phyloP scores from a whole-genome alignment of 1,140 invertebrate genomes.

The Sarcophaga peregrina region DNA sequence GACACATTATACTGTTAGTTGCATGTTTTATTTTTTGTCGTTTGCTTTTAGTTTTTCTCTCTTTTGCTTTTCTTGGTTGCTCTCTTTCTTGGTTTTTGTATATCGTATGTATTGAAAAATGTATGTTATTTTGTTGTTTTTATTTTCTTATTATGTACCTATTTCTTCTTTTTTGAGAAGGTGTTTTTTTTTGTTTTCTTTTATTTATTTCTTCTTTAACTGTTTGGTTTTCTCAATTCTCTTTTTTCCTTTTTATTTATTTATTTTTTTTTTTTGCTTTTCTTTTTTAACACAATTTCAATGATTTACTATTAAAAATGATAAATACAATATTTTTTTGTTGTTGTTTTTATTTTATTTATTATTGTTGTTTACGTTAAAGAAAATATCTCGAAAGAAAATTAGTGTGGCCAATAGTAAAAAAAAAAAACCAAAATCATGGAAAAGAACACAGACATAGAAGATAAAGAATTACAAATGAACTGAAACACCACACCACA shows the following conservation, averaged over 20 bases:
- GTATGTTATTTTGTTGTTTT: no score
- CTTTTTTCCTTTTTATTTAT: no score
- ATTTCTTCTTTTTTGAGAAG: neutral
- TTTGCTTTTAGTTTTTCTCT: neutral
- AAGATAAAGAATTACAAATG: neutral
- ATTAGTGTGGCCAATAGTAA: neutral
- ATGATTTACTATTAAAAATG: neutral
- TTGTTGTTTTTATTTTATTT: neutral
- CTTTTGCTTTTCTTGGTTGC: no score
- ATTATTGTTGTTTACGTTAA: neutral
- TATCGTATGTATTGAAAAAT: no score
- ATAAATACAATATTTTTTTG: neutral
- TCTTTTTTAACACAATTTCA: neutral
- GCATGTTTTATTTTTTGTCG: neutral
- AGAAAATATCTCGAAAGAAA: no score
- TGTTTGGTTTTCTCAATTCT: neutral
- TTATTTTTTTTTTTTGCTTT: neutral
- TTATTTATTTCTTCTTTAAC: neutral
- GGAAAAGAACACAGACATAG: neutral
- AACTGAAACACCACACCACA: neutral
- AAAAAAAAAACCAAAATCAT: neutral
- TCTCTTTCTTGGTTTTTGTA: no score
- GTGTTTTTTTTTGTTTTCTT: neutral
- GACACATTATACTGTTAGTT: constrained; percentile 23
- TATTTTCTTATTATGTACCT: neutral